Evolutionary conservation across 2,113 vertebrate species (phyloP).

Genomic region (Echinops telfairi): DNA sequence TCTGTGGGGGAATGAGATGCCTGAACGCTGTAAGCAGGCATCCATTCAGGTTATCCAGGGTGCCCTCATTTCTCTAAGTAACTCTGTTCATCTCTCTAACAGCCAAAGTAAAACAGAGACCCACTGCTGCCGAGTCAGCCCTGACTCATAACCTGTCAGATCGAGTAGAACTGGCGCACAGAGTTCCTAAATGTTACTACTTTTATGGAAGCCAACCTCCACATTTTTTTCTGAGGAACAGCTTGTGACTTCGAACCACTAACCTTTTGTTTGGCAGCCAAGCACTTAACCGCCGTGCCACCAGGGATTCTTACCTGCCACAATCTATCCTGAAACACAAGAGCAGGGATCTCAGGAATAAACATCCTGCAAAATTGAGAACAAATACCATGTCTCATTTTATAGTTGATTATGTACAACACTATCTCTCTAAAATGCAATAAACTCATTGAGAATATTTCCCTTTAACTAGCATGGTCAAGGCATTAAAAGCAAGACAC

Average conservation of each 20-base stretch:
- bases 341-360: background rate
- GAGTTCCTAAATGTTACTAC: background rate
- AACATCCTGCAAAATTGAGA: background rate
- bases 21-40: slow-evolving; percentile 13
- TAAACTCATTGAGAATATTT: slow-evolving; percentile 4
- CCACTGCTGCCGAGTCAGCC: background rate
- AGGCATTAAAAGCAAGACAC: background rate
- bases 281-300: background rate
- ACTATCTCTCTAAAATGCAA: background rate
- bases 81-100: slow-evolving; percentile 1
- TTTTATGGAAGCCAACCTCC: background rate
- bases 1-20: background rate
- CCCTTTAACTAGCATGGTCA: background rate
- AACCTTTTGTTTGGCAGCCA: background rate
- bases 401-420: background rate
- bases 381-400: background rate
- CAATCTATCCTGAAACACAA: background rate
- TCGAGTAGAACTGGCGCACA: background rate
- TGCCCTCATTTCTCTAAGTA: background rate
- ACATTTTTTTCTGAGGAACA: background rate
- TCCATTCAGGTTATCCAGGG: background rate
- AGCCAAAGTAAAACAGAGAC: background rate
- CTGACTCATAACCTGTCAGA: too few species aligned
- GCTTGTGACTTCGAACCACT: background rate
- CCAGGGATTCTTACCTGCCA: background rate